These are phyloP conservation scores for Solenodon paradoxus DNA, from an alignment of 2,113 vertebrate species.

Conservation along the genomic window DNA sequence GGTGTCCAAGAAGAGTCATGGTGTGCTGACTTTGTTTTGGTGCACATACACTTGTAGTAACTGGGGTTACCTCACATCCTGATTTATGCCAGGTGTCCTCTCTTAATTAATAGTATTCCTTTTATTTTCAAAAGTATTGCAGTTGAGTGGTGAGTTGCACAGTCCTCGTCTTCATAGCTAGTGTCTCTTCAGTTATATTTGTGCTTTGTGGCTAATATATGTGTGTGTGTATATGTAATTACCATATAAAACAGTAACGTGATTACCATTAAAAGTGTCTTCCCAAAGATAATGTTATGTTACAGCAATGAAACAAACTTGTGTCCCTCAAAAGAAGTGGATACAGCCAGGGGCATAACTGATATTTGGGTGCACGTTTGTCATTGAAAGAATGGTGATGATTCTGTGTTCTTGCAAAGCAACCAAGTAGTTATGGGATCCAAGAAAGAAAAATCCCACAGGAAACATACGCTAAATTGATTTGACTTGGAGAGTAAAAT, in stretches of 20 bases:
- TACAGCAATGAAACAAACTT: background rate
- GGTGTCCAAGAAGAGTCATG: background rate
- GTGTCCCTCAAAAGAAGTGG: background rate
- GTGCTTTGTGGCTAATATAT: too few species aligned
- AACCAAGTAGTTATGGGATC: too few species aligned
- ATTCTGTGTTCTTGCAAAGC: background rate
- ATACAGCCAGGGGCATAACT: background rate
- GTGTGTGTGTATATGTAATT: too few species aligned
- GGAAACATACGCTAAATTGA: background rate
- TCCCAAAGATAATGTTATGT: background rate
- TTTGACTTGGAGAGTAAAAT: background rate
- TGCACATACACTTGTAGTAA: background rate
- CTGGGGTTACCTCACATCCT: background rate
- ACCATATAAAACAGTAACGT: too few species aligned
- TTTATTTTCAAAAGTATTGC: background rate
- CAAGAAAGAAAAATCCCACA: background rate
- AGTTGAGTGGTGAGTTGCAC: background rate
- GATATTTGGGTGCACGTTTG: background rate
- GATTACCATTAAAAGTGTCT: background rate
- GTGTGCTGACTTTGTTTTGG: background rate
- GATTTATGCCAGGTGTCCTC: background rate
- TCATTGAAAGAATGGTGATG: background rate
- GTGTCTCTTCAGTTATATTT: background rate
- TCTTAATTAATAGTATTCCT: background rate
- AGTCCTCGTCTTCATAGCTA: background rate